Conservation (phyloP, 2,888 invertebrate species). For the Megaustenia siamemsis region DNA sequence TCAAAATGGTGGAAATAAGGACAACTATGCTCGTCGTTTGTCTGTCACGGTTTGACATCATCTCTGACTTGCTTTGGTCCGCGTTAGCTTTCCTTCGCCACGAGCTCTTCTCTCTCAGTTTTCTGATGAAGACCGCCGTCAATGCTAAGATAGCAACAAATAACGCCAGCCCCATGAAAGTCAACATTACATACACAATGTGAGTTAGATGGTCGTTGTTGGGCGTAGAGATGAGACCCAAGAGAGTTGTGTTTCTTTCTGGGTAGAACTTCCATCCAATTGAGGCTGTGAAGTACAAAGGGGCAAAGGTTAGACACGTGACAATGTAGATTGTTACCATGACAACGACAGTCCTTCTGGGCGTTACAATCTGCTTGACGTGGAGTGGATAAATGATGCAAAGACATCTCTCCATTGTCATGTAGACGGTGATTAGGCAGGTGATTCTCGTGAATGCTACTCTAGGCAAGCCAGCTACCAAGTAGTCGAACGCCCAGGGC, state of each 20-base stretch:
- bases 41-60: too few relatives aligned
- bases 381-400: constrained; percentile 21
- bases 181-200: too few relatives aligned
- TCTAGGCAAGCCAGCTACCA: constrained; percentile 37
- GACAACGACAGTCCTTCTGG: neutral
- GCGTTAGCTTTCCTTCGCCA: too few relatives aligned
- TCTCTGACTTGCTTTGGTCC: too few relatives aligned
- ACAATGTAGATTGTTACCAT: neutral
- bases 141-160: too few relatives aligned
- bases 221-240: neutral
- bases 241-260: neutral
- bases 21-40: too few relatives aligned
- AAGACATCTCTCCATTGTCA: constrained; percentile 16
- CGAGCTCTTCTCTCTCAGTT: too few relatives aligned
- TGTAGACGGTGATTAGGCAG: constrained; percentile 16
- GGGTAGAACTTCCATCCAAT: constrained; percentile 15
- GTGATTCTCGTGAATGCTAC: constrained; percentile 11
- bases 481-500: neutral
- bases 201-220: too few relatives aligned
- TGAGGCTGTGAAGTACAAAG: neutral
- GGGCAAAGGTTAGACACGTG: neutral
- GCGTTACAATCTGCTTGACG: constrained; percentile 3
- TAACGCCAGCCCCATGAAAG: too few relatives aligned
- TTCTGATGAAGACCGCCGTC: too few relatives aligned
- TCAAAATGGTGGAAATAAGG: too few relatives aligned